Percentiles rank a stretch among this genome's conserved stretches.
These are phyloP conservation scores for Caretta caretta DNA, from an alignment of 2,113 vertebrate species.

Conservation along the genomic window DNA sequence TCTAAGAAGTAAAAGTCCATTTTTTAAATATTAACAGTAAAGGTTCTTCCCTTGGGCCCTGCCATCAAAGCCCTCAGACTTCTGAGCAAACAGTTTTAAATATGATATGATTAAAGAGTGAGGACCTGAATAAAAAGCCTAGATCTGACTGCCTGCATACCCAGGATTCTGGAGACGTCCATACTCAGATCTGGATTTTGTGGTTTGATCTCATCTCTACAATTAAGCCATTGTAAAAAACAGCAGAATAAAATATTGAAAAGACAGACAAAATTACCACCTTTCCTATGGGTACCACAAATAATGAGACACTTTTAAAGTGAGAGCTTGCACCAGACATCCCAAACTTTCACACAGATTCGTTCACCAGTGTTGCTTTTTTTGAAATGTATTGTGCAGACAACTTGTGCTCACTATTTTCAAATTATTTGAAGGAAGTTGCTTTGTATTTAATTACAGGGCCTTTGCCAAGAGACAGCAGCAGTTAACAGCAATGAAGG, in stretches of 20 bases:
- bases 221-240: neutral
- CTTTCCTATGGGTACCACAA: neutral
- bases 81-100: neutral
- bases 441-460: constrained; percentile 71
- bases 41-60: neutral
- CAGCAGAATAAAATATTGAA: neutral
- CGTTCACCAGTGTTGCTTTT: neutral
- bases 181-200: neutral
- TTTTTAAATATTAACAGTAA: neutral
- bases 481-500: constrained; percentile 95
- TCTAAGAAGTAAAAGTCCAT: neutral
- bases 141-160: neutral
- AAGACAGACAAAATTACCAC: neutral
- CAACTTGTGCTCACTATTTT: neutral
- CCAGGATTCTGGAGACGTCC: neutral
- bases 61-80: neutral
- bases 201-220: neutral
- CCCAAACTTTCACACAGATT: neutral
- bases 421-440: neutral
- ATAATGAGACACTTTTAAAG: neutral
- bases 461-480: constrained; percentile 94
- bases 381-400: neutral
- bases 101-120: neutral
- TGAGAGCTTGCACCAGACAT: neutral
- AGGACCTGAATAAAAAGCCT: neutral